phyloP scores from a whole-genome alignment of 2,797 vertebrate species.

The Chiloscyllium punctatum region DNA sequence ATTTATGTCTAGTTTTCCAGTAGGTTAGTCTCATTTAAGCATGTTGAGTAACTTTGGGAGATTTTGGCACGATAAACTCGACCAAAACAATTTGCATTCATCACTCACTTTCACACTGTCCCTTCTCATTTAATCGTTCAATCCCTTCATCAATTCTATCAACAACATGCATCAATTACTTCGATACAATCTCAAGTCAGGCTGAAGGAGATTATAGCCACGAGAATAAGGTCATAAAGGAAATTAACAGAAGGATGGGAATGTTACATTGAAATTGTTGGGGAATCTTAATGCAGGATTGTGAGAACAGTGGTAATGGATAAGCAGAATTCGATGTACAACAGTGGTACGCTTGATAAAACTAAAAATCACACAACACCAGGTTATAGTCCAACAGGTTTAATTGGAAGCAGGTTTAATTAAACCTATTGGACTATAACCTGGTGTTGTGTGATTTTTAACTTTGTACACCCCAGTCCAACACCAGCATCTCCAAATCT shows the following conservation, averaged over 20 bases:
- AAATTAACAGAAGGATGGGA: neutral
- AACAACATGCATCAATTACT: neutral
- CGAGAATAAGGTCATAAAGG: too few relatives aligned
- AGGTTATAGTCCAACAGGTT: too few relatives aligned
- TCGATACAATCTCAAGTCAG: neutral
- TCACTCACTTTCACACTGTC: neutral
- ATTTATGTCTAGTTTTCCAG: neutral
- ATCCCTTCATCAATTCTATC: neutral
- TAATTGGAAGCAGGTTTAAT: too few relatives aligned
- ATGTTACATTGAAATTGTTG: neutral
- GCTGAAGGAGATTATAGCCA: too few relatives aligned
- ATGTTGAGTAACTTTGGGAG: neutral
- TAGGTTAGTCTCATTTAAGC: neutral
- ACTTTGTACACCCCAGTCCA: too few relatives aligned
- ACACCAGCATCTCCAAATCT: too few relatives aligned
- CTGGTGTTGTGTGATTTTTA: too few relatives aligned
- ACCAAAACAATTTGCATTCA: neutral
- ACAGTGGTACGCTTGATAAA: neutral
- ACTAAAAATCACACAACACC: too few relatives aligned
- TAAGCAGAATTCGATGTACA: neutral
- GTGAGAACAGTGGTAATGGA: neutral
- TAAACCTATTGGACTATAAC: too few relatives aligned
- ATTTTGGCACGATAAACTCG: neutral
- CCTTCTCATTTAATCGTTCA: too few relatives aligned
- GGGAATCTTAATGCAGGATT: neutral